These are phyloP conservation scores for Micromesistius poutassou DNA, from an alignment of 2,797 vertebrate genomes.

Conservation along the genomic window DNA sequence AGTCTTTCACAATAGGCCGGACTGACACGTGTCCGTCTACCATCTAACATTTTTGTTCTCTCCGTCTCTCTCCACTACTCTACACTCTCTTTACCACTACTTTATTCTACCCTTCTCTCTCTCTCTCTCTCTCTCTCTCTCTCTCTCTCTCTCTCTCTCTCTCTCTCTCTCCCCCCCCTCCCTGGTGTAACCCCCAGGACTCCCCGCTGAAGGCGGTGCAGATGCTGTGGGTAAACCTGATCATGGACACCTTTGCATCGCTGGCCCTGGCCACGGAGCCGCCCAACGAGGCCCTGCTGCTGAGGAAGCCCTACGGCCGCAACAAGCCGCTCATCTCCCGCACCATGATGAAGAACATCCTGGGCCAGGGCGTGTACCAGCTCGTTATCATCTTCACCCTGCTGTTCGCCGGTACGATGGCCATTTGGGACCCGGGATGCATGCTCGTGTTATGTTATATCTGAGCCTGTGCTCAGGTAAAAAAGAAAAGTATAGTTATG, in stretches of 20 bases:
- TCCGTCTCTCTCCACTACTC: too few relatives aligned
- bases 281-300: slow-evolving; percentile 92
- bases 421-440: too few relatives aligned
- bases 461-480: too few relatives aligned
- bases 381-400: slow-evolving; percentile 92
- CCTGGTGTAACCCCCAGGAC: too few relatives aligned
- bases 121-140: too few relatives aligned
- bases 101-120: too few relatives aligned
- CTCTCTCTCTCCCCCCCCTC: too few relatives aligned
- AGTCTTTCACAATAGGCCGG: not conserved
- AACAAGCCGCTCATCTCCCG: slow-evolving; percentile 98
- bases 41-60: not conserved
- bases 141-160: too few relatives aligned
- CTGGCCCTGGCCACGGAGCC: slow-evolving; percentile 97
- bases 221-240: slow-evolving; percentile 99
- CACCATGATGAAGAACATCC: slow-evolving; percentile 99
- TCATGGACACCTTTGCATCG: slow-evolving; percentile 98
- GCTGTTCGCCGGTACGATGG: slow-evolving; percentile 88
- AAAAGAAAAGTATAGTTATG: too few relatives aligned
- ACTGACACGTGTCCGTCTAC: not conserved
- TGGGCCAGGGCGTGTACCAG: slow-evolving; percentile 95
- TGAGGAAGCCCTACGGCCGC: slow-evolving; percentile 95
- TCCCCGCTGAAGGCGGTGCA: slow-evolving; percentile 97
- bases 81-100: not conserved
- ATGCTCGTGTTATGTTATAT: too few relatives aligned